Evolutionary conservation across 2,797 vertebrate species (phyloP), one percentile per base, ranked within the genome.

Genomic region (Rhinichthys osculus): DNA sequence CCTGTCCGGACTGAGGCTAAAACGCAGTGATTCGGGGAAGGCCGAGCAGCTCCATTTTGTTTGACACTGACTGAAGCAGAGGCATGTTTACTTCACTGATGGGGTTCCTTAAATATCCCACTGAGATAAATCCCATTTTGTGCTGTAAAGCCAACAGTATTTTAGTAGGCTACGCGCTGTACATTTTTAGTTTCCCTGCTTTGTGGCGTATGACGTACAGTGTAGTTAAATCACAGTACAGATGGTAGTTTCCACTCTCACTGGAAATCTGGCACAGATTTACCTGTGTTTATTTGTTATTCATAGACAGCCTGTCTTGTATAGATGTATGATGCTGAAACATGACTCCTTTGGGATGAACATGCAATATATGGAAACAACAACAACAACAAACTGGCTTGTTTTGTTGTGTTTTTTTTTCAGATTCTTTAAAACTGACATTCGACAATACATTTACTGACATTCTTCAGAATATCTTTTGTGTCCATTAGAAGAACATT

Each of bases 41-140:
- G 93, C 93, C 1, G 93, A 95, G 85, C 93, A 95, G 88, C 92
- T 95, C 50, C 85, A 89, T 79, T 96, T 95, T 91, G 95, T 96
- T 78, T 95, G 85, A 96, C 17, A 21, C 52, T 42, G 50, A 72
- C n/a, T 87, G 84, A 47, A 57, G 19, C 35, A 40, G 59, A 13
- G 33, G 52, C 74, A 27, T 38, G 76, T 74, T 69, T 27, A 88
- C 42, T 38, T 72, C 30, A 77, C 10, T 77, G 52, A 14, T 72
- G 17, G 44, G 30, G 35, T 59, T 62, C 17, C 57, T 42, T 42
- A 59, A 69, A 80, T 74, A 30, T 30, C 30, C 59, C 10, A 62
- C 27, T 14, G 47, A 54, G 57, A 7, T 27, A 42, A 66, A 74
- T 30, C 38, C 38, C 52, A 30, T 30, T 44, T 59, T 6, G 16